Evolutionary conservation across 2,113 vertebrate genomes (phyloP).

Genomic region (Psilopsiagon aymara): DNA sequence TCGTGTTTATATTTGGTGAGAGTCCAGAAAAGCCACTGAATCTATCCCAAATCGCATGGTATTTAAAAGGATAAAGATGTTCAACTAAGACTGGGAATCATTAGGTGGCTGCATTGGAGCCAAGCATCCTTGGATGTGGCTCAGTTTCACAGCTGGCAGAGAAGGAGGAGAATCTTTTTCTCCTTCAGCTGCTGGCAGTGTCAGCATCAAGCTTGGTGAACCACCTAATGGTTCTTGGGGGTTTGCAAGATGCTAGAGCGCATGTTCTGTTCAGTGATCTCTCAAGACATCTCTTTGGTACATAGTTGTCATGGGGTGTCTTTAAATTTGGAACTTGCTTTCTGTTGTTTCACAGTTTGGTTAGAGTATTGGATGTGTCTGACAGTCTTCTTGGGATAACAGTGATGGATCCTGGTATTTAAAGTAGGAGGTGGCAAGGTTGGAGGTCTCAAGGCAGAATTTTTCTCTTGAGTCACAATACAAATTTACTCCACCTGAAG

Average conservation of each 20-base stretch:
- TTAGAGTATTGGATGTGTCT: neutral
- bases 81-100: conserved; percentile 21
- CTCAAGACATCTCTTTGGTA: neutral
- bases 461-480: neutral
- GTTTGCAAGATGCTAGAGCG: neutral
- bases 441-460: neutral
- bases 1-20: neutral
- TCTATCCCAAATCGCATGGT: neutral
- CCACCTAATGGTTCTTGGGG: neutral
- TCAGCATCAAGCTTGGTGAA: neutral
- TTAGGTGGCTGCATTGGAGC: conserved; percentile 48
- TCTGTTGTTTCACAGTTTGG: neutral
- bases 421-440: neutral
- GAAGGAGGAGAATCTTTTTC: neutral
- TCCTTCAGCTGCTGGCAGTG: neutral
- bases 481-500: neutral
- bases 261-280: neutral
- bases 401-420: neutral
- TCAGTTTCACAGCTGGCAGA: conserved; percentile 40
- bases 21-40: conserved; percentile 6
- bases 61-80: conserved; percentile 24
- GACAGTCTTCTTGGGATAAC: neutral
- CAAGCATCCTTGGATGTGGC: neutral
- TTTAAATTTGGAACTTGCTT: neutral
- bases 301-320: accelerated